Conservation (phyloP, 1,140 invertebrate species). For the Bombus huntii region DNA sequence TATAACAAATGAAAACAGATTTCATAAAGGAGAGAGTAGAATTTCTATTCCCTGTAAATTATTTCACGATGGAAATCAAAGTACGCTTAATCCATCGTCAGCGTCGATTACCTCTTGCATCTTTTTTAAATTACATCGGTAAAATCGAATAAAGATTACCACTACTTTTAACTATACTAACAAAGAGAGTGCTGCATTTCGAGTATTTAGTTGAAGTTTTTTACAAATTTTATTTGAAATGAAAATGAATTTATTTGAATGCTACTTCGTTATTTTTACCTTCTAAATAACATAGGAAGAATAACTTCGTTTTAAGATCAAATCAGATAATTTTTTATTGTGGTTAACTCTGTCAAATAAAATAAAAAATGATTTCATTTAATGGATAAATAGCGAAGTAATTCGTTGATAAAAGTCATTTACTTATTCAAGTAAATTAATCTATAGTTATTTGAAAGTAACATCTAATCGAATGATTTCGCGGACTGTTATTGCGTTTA, state of each 20-base stretch:
- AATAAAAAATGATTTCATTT: too few species aligned
- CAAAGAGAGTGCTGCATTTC: neutral
- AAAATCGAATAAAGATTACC: neutral
- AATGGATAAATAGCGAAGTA: too few species aligned
- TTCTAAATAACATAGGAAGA: too few species aligned
- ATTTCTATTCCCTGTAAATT: conserved; percentile 17
- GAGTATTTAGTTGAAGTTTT: neutral
- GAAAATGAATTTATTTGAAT: neutral
- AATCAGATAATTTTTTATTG: too few species aligned
- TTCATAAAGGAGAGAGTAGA: conserved; percentile 19
- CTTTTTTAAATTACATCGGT: neutral
- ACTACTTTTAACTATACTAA: neutral
- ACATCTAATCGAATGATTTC: too few species aligned
- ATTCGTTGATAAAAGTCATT: too few species aligned
- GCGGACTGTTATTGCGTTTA: neutral
- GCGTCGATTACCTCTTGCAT: neutral
- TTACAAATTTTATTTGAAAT: neutral
- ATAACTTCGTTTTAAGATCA: too few species aligned
- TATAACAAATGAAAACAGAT: conserved; percentile 30
- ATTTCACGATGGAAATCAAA: neutral
- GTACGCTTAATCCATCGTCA: neutral
- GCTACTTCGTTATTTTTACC: too few species aligned
- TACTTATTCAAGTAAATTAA: too few species aligned
- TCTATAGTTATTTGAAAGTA: too few species aligned
- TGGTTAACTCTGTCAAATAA: too few species aligned